A percentile compares a stretch with the other conserved stretches of the same genome.
Conservation (phyloP, 1,140 invertebrate genomes). For the Gonatopus flavifemur region DNA sequence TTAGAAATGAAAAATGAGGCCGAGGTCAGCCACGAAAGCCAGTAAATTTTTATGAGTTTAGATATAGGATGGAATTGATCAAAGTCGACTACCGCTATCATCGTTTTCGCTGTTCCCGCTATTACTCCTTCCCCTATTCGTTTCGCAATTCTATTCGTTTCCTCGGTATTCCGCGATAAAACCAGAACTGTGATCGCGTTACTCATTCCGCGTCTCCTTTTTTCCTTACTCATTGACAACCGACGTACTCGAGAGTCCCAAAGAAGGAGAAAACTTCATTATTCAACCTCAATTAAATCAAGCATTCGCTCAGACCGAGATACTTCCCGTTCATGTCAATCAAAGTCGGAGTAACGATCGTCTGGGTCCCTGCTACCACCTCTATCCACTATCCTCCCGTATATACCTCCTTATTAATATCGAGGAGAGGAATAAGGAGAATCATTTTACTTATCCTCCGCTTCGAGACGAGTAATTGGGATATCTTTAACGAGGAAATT, state of each 20-base stretch:
- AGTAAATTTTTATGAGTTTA: neutral
- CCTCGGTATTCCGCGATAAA: neutral
- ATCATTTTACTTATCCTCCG: no score
- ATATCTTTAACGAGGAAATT: neutral
- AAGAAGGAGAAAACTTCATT: slow-evolving; percentile 24
- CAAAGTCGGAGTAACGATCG: slow-evolving; percentile 23
- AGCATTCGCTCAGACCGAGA: slow-evolving; percentile 24
- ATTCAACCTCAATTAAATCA: slow-evolving; percentile 35
- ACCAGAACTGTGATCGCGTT: neutral
- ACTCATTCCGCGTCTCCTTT: neutral
- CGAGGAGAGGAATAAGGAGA: no score
- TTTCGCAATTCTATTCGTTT: neutral
- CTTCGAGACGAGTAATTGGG: no score
- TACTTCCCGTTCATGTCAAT: slow-evolving; percentile 28
- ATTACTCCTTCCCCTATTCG: neutral
- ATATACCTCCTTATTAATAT: neutral
- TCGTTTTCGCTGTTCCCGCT: neutral
- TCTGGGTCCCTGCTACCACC: slow-evolving; percentile 12
- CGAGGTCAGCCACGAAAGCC: slow-evolving; percentile 20
- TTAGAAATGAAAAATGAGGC: slow-evolving; percentile 17
- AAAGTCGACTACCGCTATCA: slow-evolving; percentile 13
- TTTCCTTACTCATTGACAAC: neutral
- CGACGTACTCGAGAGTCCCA: neutral
- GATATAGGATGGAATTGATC: neutral
- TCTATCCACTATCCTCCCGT: neutral